Conservation (phyloP, 2,113 vertebrate species). For the Corynorhinus townsendii region DNA sequence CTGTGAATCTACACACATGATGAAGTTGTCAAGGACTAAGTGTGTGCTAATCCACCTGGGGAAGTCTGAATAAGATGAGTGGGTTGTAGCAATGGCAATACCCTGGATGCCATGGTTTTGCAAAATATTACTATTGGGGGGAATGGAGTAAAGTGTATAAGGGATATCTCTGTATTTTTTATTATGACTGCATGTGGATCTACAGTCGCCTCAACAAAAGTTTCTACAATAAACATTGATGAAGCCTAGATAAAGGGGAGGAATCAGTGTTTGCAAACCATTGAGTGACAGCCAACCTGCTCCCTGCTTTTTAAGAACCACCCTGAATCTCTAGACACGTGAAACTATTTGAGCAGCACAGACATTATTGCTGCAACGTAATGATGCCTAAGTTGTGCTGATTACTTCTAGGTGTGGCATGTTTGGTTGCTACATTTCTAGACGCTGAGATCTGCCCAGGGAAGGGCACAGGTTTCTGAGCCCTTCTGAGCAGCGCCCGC, state of each 20-base stretch:
- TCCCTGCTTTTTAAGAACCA: neutral
- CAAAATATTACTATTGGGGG: neutral
- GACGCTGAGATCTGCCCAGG: neutral
- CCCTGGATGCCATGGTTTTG: neutral
- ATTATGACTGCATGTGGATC: neutral
- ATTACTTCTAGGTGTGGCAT: neutral
- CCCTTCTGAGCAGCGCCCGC: neutral
- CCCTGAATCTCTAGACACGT: neutral
- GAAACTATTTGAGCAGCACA: neutral
- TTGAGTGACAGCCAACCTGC: accelerated
- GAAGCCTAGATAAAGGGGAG: neutral
- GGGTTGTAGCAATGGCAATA: neutral
- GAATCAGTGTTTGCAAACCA: neutral
- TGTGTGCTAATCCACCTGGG: neutral
- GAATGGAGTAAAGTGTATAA: neutral
- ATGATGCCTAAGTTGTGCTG: neutral
- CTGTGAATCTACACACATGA: neutral
- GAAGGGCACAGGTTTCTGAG: neutral
- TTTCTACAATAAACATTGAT: neutral
- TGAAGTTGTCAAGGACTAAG: neutral
- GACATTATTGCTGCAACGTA: neutral
- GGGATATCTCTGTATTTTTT: neutral
- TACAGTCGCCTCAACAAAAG: neutral
- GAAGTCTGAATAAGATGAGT: neutral
- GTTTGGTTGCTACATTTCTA: neutral